phyloP scores from a whole-genome alignment of 1,140 invertebrate species.

The Lepidurus couesii region DNA sequence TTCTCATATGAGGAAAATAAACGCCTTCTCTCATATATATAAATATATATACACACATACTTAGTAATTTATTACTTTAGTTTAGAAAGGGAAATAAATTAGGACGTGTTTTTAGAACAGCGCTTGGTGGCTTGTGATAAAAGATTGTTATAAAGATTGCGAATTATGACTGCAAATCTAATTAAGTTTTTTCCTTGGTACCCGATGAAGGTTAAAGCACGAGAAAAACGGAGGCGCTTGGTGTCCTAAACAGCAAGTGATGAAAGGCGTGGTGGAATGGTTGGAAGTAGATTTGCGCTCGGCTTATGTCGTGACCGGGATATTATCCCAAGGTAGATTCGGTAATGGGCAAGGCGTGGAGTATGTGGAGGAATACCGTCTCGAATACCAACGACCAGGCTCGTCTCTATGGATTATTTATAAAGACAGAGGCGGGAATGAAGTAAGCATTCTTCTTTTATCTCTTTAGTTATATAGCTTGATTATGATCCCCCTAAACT shows the following conservation, averaged over 20 bases:
- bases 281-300: slow-evolving; percentile 74
- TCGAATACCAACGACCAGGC: slow-evolving; percentile 75
- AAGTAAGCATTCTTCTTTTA: slow-evolving; percentile 49
- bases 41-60: background rate
- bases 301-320: slow-evolving; percentile 73
- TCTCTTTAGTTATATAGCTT: too few relatives aligned
- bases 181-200: background rate
- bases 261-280: slow-evolving; percentile 68
- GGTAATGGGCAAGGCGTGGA: slow-evolving; percentile 90
- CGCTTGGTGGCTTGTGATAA: too few relatives aligned
- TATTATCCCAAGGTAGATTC: slow-evolving; percentile 86
- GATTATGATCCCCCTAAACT: too few relatives aligned
- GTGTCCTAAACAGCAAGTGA: slow-evolving; percentile 79
- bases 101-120: too few relatives aligned
- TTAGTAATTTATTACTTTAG: slow-evolving; percentile 4
- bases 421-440: slow-evolving; percentile 64
- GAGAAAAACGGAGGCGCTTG: slow-evolving; percentile 87
- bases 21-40: background rate
- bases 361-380: slow-evolving; percentile 72
- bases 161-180: background rate
- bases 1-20: background rate
- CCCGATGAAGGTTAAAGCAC: slow-evolving; percentile 16
- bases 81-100: background rate
- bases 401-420: slow-evolving; percentile 69
- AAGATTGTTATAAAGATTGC: too few relatives aligned